phyloP scores from a whole-genome alignment of 2,797 vertebrate species.

The Arnoldichthys spilopterus region DNA sequence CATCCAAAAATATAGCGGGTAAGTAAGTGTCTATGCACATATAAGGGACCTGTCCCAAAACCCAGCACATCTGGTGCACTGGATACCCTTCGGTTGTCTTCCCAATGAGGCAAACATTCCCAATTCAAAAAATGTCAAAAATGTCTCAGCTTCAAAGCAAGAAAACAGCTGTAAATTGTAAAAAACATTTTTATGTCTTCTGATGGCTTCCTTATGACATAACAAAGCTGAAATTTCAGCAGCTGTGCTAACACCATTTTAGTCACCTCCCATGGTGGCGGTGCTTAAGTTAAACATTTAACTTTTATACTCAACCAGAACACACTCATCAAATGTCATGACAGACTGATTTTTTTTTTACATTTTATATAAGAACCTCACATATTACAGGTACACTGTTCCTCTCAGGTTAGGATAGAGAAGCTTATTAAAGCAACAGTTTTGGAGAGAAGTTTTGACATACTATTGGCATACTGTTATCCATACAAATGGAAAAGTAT shows the following conservation, averaged over 20 bases:
- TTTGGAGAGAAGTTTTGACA: too few species aligned
- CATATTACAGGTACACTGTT: background rate
- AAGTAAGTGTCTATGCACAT: background rate
- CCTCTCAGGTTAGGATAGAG: background rate
- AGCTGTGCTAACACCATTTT: constrained; percentile 30
- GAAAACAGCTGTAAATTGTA: background rate
- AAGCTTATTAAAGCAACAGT: background rate
- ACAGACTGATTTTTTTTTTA: background rate
- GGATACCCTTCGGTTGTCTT: background rate
- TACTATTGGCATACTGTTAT: too few species aligned
- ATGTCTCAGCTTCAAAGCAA: constrained; percentile 22
- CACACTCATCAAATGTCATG: background rate
- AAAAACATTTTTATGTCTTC: constrained; percentile 13
- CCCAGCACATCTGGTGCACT: constrained; percentile 3
- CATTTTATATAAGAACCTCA: background rate
- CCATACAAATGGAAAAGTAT: too few species aligned
- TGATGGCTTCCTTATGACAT: background rate
- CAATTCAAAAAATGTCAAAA: background rate
- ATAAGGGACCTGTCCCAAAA: background rate
- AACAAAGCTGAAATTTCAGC: constrained; percentile 5
- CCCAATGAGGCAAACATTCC: background rate
- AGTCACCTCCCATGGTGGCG: background rate
- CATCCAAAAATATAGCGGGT: too few species aligned
- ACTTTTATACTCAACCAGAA: background rate
- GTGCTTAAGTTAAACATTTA: too few species aligned